Evolutionary conservation across 2,888 invertebrate genomes (phyloP), one percentile per base, ranked within the genome.

Genomic region (Epinotia nisella): DNA sequence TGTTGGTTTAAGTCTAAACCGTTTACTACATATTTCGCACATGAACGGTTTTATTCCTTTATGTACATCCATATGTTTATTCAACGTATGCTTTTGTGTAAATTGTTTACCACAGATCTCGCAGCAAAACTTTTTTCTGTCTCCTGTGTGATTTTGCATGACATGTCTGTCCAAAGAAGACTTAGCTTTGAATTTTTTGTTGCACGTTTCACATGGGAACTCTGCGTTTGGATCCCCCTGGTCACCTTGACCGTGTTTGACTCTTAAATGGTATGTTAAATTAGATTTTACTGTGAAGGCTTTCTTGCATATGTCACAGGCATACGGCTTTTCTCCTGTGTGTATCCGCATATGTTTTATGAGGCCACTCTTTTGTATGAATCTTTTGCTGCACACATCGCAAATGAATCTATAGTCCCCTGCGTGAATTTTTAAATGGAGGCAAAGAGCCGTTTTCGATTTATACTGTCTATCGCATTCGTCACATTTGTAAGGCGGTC

Each of bases 51-150:
- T 49, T 49, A 49, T 49, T n/a, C 49, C 49, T 49, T 49, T 49
- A n/a, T 49, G 49, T n/a, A 49, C 49, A n/a, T 49, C 49, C 49
- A 49, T 49, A 49, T 49, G 49, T n/a, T 49, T 49, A 49, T 49
- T 49, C n/a, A 49, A 49, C 4, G 49, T 49, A n/a, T 49, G 49
- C n/a, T 49, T 49, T 49, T 49, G 49, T 49, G 49, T 49, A n/a
- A 49, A 49, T n/a, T n/a, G 49, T 49, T 49, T 49, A 7, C 49
- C 49, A n/a, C 49, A 49, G 1, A 49, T 49, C n/a, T 49, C 49
- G n/a, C 49, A 49, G n/a, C 49, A 49, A 49, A 49, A 49, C n/a
- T 49, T 49, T 15, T n/a, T 49, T 49, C 49, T 49, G n/a, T 49
- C 49, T n/a, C 49, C 49, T 1, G 49, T 49, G 13, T 49, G 49